Base-by-base conservation (phyloP, 2,888 invertebrate species). In the Tiliacea aurago region DNA sequence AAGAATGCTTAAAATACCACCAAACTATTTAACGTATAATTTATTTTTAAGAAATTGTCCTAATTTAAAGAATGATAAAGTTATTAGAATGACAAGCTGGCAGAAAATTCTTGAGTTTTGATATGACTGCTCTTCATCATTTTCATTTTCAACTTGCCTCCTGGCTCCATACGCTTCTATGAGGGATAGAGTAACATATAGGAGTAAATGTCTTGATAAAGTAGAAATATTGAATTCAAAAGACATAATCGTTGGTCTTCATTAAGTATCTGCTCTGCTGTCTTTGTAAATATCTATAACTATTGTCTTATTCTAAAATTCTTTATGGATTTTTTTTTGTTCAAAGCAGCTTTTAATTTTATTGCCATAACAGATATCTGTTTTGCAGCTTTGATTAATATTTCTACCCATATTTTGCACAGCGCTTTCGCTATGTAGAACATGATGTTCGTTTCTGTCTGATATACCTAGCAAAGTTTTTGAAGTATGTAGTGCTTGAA, bases 21-120 rank as follows among this genome's bases (percentile, higher is more conserved):
- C 9, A 58, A n/a, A 59, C 28, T 78, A 72, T 37, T 20, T 11
- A 37, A 66, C 13, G 10, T 58, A 47, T 20, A 73, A 58, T 70
- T 79, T 65, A 2, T 56, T 51, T 20, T 51, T 64, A 20, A 79
- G 18, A 67, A 58, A 56, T 4, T 49, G 20, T 45, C 61, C 80
- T 2, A 79, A 49, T 74, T 65, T 81, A 6, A 74, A 58, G 7
- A 83, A 55, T 10, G 64, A 15, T 11, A 80, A 13, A 15, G 70
- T 53, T 23, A 56, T 58, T 18, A 70, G 13, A 43, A 83, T n/a
- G 0, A 78, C 43, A 2, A 78, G 41, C 28, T 81, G 70, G 7
- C 68, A 80, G 9, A 74, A 70, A 11, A 62, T 28, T 4, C 41
- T 70, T 7, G 28, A 41, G 43, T 67, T 73, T 11, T 10, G 20